Base-by-base conservation (phyloP, 2,888 invertebrate species). In the Macrophya alboannulata region DNA sequence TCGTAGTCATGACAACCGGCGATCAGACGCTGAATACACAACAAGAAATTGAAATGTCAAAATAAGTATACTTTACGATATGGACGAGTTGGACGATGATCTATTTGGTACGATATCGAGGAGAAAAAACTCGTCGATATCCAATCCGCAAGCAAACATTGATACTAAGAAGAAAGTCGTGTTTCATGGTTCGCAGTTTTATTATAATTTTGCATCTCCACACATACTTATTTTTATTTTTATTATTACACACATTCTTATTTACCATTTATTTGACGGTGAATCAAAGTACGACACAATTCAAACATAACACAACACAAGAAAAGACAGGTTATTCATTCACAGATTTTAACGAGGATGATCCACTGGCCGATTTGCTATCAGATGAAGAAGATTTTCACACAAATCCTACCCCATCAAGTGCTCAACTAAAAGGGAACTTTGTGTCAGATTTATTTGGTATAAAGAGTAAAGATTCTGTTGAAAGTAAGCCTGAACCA, bases 371-470 rank as follows among this genome's bases (percentile, higher is more conserved):
- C 55, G 90, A 89, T 87, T 86, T 91, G 55, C 59, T 90, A 76
- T 88, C 89, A 17, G 90, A 91, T 21, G 90, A 89, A 0, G 89
- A 90, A 25, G 87, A 87, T 84, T 87, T 87, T 82, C 81, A 71
- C 25, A 85, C 86, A 84, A 83, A 87, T 71, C 72, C 86, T 79
- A 88, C 85, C 81, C 51, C 86, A 81, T 65, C 85, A 77, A 15
- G 79, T 62, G 71, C 77, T 25, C 87, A 79, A 71, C 84, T 84
- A 4, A 91, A 90, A 81, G 89, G 88, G 48, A 90, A 85, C 83
- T 86, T 90, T 84, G 87, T 90, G 51, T 89, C 89, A 40, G 88
- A 91, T 88, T 89, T 92, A 43, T 92, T 92, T 86, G 91, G 90
- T 45, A 89, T 91, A 10, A 91, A 90, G 81, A 81, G 84, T 76